A percentile compares a stretch with the other conserved stretches of the same genome.
These are phyloP conservation scores for Typhlomys cinereus DNA, from an alignment of 2,113 vertebrate species.

Conservation along the genomic window DNA sequence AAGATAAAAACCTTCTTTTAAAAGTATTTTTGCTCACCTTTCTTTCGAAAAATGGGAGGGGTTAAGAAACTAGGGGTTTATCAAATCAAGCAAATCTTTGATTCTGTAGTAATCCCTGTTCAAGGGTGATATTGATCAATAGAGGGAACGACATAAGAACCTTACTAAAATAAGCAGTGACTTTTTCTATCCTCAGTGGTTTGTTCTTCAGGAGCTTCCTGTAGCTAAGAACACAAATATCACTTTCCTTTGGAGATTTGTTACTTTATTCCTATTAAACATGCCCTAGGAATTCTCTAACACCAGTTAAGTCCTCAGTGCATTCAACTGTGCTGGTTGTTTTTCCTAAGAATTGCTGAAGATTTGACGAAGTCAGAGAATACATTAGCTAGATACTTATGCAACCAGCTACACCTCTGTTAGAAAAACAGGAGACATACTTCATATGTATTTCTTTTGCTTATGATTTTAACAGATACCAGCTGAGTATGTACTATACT, in stretches of 20 bases:
- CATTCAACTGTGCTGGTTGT: not conserved
- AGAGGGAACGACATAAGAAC: slow-evolving; percentile 86
- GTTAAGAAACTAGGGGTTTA: slow-evolving; percentile 88
- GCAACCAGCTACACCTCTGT: not conserved
- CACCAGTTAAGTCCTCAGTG: slow-evolving; percentile 24
- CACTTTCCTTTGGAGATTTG: slow-evolving; percentile 60
- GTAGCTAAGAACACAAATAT: slow-evolving; percentile 83
- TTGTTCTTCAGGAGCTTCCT: slow-evolving; percentile 80
- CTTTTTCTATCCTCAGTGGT: slow-evolving; percentile 83
- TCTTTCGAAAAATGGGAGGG: slow-evolving; percentile 82
- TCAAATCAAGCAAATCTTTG: slow-evolving; percentile 84
- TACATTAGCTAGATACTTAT: not conserved
- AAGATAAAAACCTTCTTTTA: slow-evolving; percentile 91
- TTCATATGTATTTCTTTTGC: not conserved
- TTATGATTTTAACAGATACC: not conserved
- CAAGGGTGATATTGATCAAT: slow-evolving; percentile 86
- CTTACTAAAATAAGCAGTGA: slow-evolving; percentile 85
- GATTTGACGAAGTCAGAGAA: slow-evolving; percentile 50
- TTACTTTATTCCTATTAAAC: slow-evolving; percentile 71
- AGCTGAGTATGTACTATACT: not conserved
- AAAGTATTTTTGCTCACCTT: slow-evolving; percentile 92
- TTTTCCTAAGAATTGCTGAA: slow-evolving; percentile 55
- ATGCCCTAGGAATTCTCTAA: slow-evolving; percentile 73
- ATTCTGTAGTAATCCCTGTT: slow-evolving; percentile 85
- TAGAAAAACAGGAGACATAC: not conserved